Conservation (phyloP, 2,888 invertebrate genomes). For the Drosophila niveifrons region DNA sequence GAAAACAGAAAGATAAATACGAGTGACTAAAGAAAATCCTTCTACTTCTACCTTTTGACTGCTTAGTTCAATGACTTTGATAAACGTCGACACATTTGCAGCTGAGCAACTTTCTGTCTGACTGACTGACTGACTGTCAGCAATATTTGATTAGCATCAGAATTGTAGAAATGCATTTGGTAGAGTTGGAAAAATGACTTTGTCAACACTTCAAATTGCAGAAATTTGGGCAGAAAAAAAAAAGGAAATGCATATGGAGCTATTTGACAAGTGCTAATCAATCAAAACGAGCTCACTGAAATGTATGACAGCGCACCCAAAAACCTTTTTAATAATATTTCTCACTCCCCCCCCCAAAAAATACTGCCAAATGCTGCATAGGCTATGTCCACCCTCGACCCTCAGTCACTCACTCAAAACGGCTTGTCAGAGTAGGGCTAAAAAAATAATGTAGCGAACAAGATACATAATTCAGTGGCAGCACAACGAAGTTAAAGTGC, state of each 20-base stretch:
- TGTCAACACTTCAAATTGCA: constrained; percentile 66
- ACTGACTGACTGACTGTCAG: constrained; percentile 46
- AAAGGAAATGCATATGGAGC: constrained; percentile 54
- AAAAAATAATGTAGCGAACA: constrained; percentile 46
- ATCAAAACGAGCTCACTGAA: constrained; percentile 56
- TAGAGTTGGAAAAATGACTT: constrained; percentile 47
- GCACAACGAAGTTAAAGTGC: constrained; percentile 13
- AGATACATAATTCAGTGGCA: constrained; percentile 3
- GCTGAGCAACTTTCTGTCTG: constrained; percentile 9
- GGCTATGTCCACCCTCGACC: constrained; percentile 41
- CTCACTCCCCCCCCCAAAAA: not conserved
- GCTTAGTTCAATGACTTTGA: constrained; percentile 58
- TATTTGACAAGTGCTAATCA: constrained; percentile 71
- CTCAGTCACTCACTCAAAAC: constrained; percentile 50
- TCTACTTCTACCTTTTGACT: not conserved
- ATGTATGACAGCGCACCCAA: constrained; percentile 59
- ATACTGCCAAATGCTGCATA: not conserved
- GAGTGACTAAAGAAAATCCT: constrained; percentile 42
- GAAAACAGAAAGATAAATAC: constrained; percentile 64
- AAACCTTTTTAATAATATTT: constrained; percentile 79
- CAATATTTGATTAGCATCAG: constrained; percentile 66
- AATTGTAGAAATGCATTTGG: constrained; percentile 55
- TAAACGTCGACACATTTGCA: constrained; percentile 65
- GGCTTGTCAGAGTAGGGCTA: constrained; percentile 61
- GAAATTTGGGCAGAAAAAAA: constrained; percentile 37